Evolutionary conservation across 2,113 vertebrate species (phyloP), one percentile per base, ranked within the genome.

Genomic region (Oryzias celebensis): DNA sequence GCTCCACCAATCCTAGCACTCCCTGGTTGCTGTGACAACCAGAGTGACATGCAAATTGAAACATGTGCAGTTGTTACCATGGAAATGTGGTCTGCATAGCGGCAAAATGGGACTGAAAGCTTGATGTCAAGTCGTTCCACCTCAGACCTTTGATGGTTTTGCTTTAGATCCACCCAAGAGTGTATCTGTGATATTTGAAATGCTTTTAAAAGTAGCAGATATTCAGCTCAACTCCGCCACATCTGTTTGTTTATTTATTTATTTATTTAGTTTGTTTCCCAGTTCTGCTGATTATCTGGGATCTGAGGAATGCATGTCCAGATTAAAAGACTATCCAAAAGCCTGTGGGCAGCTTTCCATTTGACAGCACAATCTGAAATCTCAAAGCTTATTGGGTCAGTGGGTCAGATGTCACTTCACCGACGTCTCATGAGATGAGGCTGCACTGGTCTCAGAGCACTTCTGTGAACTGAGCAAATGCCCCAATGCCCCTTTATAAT

Each of bases 21-120:
- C 51, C 10, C 44, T n/a, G 63, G 87, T 90, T 83, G 75, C 86
- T 69, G 83, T 86, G 80, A 75, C 87, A 83, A 90, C 90, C 75
- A 28, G 68, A 71, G 73, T 81, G 81, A 81, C 83, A 83, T 82
- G 77, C 79, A 76, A 71, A 87, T 82, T 73, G 59, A 60, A 80
- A 75, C 66, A 74, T 24, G 43, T 72, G 74, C 64, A 20, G 84
- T 85, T 46, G 85, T 91, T 86, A 81, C 87, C 81, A 91, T 89
- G 85, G 88, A 73, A 82, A 90, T 84, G 50, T 50, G 52, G 72
- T 64, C 42, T 41, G 60, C 55, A 66, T 58, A 66, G 57, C 14
- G 54, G 60, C 53, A 68, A 26, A 44, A 17, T 55, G 58, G 59
- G 31, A 26, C 46, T 57, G 58, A 57, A 26, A 52, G 67, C 48